These are phyloP conservation scores for Paraescarpia echinospica DNA, from an alignment of 1,140 invertebrate species.

Conservation along the genomic window DNA sequence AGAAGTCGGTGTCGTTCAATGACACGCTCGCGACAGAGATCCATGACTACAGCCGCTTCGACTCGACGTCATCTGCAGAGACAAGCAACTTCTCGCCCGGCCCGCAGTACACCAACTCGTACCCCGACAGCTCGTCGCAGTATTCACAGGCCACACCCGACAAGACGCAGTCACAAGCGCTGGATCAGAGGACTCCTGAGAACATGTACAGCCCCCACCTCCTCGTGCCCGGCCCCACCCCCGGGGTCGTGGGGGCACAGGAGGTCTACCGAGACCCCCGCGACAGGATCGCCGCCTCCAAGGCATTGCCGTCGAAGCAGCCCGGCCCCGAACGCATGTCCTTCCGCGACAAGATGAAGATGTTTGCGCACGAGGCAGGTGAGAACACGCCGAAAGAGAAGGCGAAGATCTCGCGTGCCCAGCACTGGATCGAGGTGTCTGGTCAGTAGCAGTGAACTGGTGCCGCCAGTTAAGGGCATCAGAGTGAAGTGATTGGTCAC, in stretches of 20 bases:
- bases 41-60: background rate
- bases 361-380: slow-evolving; percentile 57
- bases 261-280: slow-evolving; percentile 61
- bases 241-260: slow-evolving; percentile 43
- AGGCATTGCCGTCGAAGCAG: slow-evolving; percentile 32
- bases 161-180: background rate
- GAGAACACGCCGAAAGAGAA: slow-evolving; percentile 54
- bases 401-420: slow-evolving; percentile 47
- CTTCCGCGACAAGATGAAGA: slow-evolving; percentile 61
- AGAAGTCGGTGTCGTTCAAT: slow-evolving; percentile 57
- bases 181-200: slow-evolving; percentile 6
- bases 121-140: background rate
- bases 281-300: slow-evolving; percentile 51
- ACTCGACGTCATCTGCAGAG: background rate
- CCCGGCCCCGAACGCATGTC: slow-evolving; percentile 45
- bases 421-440: slow-evolving; percentile 18
- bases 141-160: slow-evolving; percentile 3
- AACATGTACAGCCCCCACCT: background rate
- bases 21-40: slow-evolving; percentile 39
- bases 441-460: background rate
- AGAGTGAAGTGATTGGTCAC: background rate
- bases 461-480: background rate
- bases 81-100: background rate
- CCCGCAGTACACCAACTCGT: background rate
- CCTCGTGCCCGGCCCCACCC: slow-evolving; percentile 13